These are phyloP conservation scores for Donacobius atricapilla DNA, from an alignment of 2,113 vertebrate species.

Conservation along the genomic window DNA sequence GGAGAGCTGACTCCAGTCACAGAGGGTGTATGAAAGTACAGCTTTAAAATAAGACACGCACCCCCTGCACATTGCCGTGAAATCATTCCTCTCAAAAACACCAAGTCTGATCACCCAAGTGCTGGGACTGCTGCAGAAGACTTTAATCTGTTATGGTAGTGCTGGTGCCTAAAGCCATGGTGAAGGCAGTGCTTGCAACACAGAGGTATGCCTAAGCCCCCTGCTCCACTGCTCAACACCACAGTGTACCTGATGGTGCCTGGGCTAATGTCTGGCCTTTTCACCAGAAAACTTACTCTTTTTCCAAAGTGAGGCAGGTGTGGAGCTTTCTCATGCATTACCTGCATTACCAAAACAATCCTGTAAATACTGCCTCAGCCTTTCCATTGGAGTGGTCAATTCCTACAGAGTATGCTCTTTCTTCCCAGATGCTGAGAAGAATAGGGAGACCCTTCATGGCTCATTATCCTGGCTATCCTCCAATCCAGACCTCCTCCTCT, in stretches of 20 bases:
- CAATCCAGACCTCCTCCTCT: background rate
- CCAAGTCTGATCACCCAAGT: background rate
- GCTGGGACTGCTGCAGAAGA: background rate
- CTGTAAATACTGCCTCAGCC: background rate
- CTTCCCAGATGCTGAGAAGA: background rate
- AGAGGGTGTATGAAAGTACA: background rate
- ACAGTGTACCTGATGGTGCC: background rate
- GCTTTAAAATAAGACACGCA: background rate
- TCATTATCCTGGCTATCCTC: background rate
- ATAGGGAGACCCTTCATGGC: background rate
- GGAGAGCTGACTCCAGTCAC: background rate
- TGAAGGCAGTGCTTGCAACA: background rate
- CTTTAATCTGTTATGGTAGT: background rate
- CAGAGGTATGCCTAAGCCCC: background rate
- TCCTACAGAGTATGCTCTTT: background rate
- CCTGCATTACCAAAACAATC: background rate
- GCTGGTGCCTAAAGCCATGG: background rate
- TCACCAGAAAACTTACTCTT: background rate
- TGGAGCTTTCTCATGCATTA: background rate
- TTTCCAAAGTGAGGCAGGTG: background rate
- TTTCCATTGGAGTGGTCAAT: background rate
- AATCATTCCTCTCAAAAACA: background rate
- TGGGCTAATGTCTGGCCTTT: background rate
- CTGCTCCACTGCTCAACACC: background rate
- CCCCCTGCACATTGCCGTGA: rapidly evolving